A percentile compares a stretch with the other conserved stretches of the same genome.
These are phyloP conservation scores for Ophioninae sp. DNA, from an alignment of 2,888 invertebrate genomes.

Conservation along the genomic window DNA sequence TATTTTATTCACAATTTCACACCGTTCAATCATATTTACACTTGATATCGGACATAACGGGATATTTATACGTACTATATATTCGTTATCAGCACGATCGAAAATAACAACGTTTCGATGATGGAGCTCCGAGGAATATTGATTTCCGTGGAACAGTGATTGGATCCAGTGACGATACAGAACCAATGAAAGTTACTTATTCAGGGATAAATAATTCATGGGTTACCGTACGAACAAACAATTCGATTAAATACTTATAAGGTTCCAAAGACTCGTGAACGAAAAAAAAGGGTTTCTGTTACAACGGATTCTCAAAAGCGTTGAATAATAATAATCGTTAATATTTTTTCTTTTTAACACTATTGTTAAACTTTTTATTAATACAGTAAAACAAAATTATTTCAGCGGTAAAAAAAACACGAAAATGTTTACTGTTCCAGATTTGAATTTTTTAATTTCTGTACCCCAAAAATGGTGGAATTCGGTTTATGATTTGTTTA, in stretches of 20 bases:
- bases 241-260: not conserved
- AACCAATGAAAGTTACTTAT: not conserved
- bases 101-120: not conserved
- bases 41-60: not conserved
- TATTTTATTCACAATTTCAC: not conserved
- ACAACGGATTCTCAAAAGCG: not conserved
- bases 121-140: not conserved
- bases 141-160: not conserved
- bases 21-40: not conserved
- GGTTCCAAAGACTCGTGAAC: not conserved
- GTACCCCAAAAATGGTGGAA: no score
- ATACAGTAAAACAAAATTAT: no score
- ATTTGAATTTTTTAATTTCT: no score
- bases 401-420: no score
- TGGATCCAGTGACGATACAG: not conserved
- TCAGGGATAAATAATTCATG: not conserved
- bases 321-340: no score
- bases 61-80: not conserved
- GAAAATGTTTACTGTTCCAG: no score
- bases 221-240: not conserved
- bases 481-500: no score
- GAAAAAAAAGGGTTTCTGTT: not conserved
- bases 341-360: no score
- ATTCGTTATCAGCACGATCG: not conserved
- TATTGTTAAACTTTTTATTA: no score